Evolutionary conservation across 1,140 invertebrate genomes (phyloP).

Genomic region (Cotesia chilonis): DNA sequence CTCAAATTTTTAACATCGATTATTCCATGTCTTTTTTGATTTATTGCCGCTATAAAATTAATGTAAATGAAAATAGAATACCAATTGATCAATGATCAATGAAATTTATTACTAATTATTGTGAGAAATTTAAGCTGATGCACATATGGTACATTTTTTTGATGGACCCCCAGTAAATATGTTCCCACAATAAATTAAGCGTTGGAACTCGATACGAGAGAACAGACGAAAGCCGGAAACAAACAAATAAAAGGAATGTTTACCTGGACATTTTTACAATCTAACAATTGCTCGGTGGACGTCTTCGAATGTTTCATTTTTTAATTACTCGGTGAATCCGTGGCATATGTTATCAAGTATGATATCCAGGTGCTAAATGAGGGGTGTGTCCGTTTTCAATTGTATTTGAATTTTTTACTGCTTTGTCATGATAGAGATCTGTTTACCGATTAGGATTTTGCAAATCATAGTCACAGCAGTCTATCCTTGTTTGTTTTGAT

Average conservation of each 20-base stretch:
- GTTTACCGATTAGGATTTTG: background rate
- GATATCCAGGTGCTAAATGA: conserved; percentile 46
- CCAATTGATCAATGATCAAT: background rate
- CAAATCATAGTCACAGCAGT: too few species aligned
- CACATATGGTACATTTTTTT: background rate
- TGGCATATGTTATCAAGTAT: conserved; percentile 22
- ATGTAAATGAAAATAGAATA: background rate
- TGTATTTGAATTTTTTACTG: background rate
- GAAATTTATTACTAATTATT: conserved; percentile 29
- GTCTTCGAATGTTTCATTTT: background rate
- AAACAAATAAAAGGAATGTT: background rate
- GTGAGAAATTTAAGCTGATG: conserved; percentile 31
- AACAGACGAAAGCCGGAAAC: background rate
- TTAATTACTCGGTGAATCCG: conserved; percentile 26
- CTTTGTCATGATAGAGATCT: background rate
- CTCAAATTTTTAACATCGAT: too few species aligned
- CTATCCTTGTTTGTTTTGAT: too few species aligned
- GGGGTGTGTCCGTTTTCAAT: conserved; percentile 38
- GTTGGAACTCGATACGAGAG: background rate
- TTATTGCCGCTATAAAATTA: background rate
- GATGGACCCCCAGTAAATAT: background rate
- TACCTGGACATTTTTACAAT: too few species aligned
- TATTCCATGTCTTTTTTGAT: background rate
- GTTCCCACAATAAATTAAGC: conserved; percentile 35
- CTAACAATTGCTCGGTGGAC: background rate